Conservation (phyloP, 2,797 vertebrate species). For the Psittacula echo region DNA sequence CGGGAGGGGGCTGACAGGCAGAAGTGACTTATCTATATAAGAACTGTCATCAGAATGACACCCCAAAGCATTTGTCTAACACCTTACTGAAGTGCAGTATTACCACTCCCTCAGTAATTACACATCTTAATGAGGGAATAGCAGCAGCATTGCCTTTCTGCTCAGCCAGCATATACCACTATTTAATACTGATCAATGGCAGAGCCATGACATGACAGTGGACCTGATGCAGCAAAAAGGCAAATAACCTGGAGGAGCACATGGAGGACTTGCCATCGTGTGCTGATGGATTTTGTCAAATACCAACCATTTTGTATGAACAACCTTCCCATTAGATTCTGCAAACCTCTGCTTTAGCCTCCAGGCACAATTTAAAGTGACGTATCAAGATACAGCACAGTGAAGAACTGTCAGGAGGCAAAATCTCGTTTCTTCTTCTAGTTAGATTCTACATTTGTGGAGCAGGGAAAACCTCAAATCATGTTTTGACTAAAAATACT, state of each 20-base stretch:
- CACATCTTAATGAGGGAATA: background rate
- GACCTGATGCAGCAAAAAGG: slow-evolving; percentile 2
- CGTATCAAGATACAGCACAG: background rate
- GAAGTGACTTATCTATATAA: background rate
- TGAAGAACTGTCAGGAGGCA: background rate
- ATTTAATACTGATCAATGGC: background rate
- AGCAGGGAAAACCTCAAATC: slow-evolving; percentile 5
- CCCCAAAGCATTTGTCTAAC: slow-evolving; percentile 10
- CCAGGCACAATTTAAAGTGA: background rate
- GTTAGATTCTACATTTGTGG: background rate
- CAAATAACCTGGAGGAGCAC: background rate
- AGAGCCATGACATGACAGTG: background rate
- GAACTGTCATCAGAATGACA: background rate
- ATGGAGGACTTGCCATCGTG: rapidly evolving
- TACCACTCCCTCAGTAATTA: background rate
- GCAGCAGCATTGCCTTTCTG: background rate
- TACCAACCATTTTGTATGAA: rapidly evolving
- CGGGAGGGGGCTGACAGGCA: background rate
- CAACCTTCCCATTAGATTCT: background rate
- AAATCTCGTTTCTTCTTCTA: background rate
- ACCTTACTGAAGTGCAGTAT: background rate
- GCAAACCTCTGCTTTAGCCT: slow-evolving; percentile 17
- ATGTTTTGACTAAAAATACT: background rate
- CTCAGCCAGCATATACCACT: background rate
- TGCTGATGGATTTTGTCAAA: background rate